Conservation (phyloP, 2,888 invertebrate species). For the Temnothorax rugatulus region DNA sequence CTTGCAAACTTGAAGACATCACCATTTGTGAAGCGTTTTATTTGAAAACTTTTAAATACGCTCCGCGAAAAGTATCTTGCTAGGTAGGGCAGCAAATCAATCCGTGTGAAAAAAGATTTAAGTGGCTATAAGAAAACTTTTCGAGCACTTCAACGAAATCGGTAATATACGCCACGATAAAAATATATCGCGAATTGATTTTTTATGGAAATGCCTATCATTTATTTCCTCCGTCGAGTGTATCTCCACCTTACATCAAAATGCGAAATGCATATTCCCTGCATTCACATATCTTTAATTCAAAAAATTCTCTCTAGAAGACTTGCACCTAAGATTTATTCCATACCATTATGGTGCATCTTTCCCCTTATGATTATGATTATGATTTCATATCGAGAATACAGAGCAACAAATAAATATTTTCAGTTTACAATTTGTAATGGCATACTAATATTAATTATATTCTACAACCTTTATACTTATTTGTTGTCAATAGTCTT, state of each 20-base stretch:
- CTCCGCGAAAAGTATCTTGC: conserved; percentile 20
- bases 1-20: conserved; percentile 30
- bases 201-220: conserved; percentile 29
- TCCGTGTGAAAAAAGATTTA: conserved; percentile 39
- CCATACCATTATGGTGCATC: not conserved
- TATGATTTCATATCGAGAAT: not conserved
- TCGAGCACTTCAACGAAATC: conserved; percentile 34
- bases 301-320: not conserved
- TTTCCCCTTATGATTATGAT: conserved; percentile 3
- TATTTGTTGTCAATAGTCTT: conserved; percentile 32
- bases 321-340: conserved; percentile 26
- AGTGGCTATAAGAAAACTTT: conserved; percentile 45
- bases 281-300: conserved; percentile 13
- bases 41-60: conserved; percentile 52
- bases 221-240: conserved; percentile 23
- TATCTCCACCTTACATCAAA: conserved; percentile 31
- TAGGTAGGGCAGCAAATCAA: conserved; percentile 30
- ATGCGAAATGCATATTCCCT: conserved; percentile 20
- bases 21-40: conserved; percentile 34
- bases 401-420: not conserved
- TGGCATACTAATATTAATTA: not conserved
- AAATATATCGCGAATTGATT: conserved; percentile 43
- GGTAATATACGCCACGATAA: conserved; percentile 42
- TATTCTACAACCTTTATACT: conserved; percentile 23
- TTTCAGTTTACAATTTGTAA: not conserved